phyloP scores from a whole-genome alignment of 2,797 vertebrate genomes.

The Graptemys geographica region DNA sequence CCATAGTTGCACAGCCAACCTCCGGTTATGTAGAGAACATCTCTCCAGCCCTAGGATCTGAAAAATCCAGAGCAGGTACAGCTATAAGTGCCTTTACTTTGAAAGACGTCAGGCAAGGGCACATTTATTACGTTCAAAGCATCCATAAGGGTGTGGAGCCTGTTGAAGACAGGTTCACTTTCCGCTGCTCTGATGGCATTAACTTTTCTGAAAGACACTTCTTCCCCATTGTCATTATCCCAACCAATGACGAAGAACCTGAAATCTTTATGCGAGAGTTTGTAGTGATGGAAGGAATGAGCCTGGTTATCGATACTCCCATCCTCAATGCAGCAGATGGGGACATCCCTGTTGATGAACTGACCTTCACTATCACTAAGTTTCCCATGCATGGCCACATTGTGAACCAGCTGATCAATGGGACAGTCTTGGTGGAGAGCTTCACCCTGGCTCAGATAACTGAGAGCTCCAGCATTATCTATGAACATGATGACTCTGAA shows the following conservation, averaged over 20 bases:
- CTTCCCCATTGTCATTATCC: conserved; percentile 91
- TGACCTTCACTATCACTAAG: conserved; percentile 88
- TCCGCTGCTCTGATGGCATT: conserved; percentile 96
- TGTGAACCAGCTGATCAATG: conserved; percentile 90
- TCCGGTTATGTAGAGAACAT: conserved; percentile 97
- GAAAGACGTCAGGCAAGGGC: conserved; percentile 91
- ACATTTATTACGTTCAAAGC: conserved; percentile 97
- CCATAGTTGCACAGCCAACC: conserved; percentile 91
- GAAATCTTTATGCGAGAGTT: conserved; percentile 95
- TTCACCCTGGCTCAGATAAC: conserved; percentile 94
- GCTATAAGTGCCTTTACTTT: conserved; percentile 95
- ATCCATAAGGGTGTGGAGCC: conserved; percentile 94
- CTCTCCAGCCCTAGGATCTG: conserved; percentile 95
- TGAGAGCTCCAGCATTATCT: conserved; percentile 94
- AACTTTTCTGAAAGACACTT: conserved; percentile 93
- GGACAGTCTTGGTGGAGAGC: conserved; percentile 88
- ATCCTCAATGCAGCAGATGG: conserved; percentile 92
- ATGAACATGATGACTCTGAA: conserved; percentile 96
- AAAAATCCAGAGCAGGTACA: conserved; percentile 93
- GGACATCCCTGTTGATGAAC: conserved; percentile 88
- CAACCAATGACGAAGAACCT: conserved; percentile 94
- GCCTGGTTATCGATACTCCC: conserved; percentile 93
- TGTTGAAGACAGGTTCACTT: conserved; percentile 93
- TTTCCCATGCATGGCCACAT: conserved; percentile 91
- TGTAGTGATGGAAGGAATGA: conserved; percentile 99